Evolutionary conservation across 2,797 vertebrate species (phyloP), one percentile per base, ranked within the genome.

Genomic region (Chelon auratus): DNA sequence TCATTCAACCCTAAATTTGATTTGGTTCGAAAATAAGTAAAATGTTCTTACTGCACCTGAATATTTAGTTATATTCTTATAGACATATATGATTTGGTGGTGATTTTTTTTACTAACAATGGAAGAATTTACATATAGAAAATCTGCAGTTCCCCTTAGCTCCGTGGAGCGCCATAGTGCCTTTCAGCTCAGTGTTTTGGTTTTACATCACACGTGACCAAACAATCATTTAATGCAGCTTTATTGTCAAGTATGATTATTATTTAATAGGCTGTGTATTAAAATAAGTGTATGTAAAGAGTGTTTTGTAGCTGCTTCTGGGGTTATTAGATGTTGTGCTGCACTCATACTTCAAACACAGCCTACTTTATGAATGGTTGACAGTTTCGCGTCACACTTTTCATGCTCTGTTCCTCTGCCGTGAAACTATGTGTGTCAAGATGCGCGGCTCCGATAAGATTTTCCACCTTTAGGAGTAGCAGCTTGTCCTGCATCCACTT

Each of bases 391-490:
- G 57, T 17, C 33, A 4, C 53, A 26, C 26, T 13, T 80, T 13
- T 33, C 53, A 59, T 36, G 0, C 55, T 40, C 45, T 8, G 24
- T 51, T 71, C 24, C 9, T 48, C 62, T 58, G 47, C 69, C 61
- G 71, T 63, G 9, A 69, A 77, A 56, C 78, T 75, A 40, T 69
- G 62, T 66, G 68, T 69, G 72, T 78, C 81, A 58, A 55, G 55
- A 53, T 54, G 70, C 72, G 78, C 47, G 33, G 66, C 84, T 72
- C 55, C 59, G 68, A 72, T 55, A 66, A 71, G 84, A 78, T 83
- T 75, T 83, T 87, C 82, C 77, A 88, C 82, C 84, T 85, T 81
- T 71, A 79, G 82, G 73, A 74, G 66, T 76, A 70, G 86, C 65
- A 63, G 84, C 74, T 87, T 83, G 62, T 81, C 83, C 83, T 73